Percentiles rank a stretch among this genome's conserved stretches.
Evolutionary conservation across 2,797 vertebrate species (phyloP).

Genomic region (Labroides dimidiatus): DNA sequence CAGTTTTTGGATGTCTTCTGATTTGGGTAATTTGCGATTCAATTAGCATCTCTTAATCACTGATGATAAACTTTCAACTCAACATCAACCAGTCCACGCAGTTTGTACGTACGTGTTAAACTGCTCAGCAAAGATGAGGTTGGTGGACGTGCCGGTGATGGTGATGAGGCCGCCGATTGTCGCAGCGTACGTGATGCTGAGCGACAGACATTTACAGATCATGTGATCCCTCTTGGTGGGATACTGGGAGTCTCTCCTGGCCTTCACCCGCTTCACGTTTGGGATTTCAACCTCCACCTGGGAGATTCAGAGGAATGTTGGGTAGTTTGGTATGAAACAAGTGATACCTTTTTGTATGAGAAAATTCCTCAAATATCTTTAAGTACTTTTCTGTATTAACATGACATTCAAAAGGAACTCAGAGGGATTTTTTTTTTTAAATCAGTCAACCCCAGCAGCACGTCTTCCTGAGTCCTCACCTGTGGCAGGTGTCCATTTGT

Average conservation of each 20-base stretch:
- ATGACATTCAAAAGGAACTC: no score
- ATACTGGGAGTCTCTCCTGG: constrained; percentile 83
- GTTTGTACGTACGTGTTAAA: constrained; percentile 91
- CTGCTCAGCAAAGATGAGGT: constrained; percentile 97
- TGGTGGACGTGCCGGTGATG: constrained; percentile 97
- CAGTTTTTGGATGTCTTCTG: no score
- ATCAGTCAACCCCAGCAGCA: neutral
- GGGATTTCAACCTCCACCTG: constrained; percentile 68
- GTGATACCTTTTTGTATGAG: neutral
- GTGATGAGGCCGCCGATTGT: constrained; percentile 97
- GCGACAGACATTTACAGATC: constrained; percentile 96
- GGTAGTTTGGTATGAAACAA: no score
- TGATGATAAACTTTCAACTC: no score
- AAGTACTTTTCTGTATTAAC: no score
- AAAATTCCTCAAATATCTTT: neutral
- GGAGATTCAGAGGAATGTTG: neutral
- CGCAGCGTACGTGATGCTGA: constrained; percentile 96
- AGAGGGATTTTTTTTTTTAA: no score
- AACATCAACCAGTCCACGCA: neutral
- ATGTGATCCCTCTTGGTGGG: constrained; percentile 93
- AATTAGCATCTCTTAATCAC: no score
- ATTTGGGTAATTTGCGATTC: no score
- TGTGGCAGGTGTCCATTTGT: constrained; percentile 82
- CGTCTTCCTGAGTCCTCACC: constrained; percentile 56
- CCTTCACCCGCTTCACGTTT: constrained; percentile 73